Evolutionary conservation across 1,140 invertebrate genomes (phyloP).

Genomic region (Cepaea nemoralis): DNA sequence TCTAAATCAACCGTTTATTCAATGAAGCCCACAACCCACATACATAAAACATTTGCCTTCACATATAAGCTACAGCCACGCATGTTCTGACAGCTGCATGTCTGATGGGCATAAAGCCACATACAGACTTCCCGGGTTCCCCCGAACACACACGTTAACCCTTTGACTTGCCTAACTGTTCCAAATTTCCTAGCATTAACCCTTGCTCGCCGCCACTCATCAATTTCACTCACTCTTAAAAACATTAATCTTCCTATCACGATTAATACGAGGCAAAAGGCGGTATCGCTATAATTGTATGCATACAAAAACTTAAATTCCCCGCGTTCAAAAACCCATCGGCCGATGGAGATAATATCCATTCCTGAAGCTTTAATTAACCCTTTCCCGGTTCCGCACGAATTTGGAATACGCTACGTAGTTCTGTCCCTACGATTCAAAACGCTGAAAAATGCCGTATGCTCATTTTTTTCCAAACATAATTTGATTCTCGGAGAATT

Average conservation of each 20-base stretch:
- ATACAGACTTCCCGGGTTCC: not conserved
- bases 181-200: conserved; percentile 7
- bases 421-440: not conserved
- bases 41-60: no score
- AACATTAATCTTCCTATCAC: not conserved
- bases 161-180: not conserved
- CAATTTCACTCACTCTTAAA: conserved; percentile 18
- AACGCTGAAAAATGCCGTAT: conserved; percentile 2
- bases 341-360: not conserved
- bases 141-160: not conserved
- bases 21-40: no score
- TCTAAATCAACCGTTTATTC: no score
- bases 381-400: not conserved
- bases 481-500: conserved; percentile 12
- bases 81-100: not conserved
- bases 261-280: not conserved
- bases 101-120: not conserved
- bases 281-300: conserved; percentile 5
- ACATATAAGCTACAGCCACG: not conserved
- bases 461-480: conserved; percentile 17
- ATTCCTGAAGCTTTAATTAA: conserved; percentile 13
- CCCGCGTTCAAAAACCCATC: not conserved
- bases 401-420: not conserved
- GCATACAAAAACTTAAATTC: conserved; percentile 7
- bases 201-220: not conserved